Conservation (phyloP, 2,113 vertebrate genomes). For the Calonectris borealis region DNA sequence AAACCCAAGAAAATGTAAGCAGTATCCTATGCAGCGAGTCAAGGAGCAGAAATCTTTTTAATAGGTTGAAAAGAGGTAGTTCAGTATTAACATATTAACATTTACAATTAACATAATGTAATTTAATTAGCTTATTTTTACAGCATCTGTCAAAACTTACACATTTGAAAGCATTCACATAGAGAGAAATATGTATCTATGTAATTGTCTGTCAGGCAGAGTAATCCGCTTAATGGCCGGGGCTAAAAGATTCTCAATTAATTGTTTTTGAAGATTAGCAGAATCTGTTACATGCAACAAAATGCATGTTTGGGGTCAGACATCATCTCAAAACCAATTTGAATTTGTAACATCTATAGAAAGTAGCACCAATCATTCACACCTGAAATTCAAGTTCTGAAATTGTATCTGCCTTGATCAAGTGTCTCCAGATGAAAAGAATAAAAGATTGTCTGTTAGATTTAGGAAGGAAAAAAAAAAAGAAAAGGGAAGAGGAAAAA, state of each 20-base stretch:
- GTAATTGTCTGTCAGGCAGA: slow-evolving; percentile 10
- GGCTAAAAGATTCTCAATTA: slow-evolving; percentile 58
- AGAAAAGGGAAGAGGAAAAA: not conserved
- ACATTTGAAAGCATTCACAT: not conserved
- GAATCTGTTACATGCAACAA: not conserved
- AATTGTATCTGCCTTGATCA: not conserved
- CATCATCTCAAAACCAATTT: not conserved
- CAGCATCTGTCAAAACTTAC: not conserved
- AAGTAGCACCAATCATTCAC: not conserved
- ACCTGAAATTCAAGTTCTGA: not conserved
- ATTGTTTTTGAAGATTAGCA: slow-evolving; percentile 57
- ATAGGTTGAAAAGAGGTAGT: not conserved
- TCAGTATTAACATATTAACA: not conserved
- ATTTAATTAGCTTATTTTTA: not conserved
- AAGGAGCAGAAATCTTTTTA: not conserved
- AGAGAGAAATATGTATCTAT: not conserved
- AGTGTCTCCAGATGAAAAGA: not conserved
- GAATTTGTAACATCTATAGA: not conserved
- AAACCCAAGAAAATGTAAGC: not conserved
- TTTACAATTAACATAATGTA: not conserved
- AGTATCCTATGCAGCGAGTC: not conserved
- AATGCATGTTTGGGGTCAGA: not conserved
- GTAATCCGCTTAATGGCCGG: slow-evolving; percentile 44
- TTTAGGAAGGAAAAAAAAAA: not conserved
- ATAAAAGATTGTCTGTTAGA: not conserved